Percentiles rank a stretch among this genome's conserved stretches.
Conservation (phyloP, 1,140 invertebrate species). For the Maconellicoccus hirsutus region DNA sequence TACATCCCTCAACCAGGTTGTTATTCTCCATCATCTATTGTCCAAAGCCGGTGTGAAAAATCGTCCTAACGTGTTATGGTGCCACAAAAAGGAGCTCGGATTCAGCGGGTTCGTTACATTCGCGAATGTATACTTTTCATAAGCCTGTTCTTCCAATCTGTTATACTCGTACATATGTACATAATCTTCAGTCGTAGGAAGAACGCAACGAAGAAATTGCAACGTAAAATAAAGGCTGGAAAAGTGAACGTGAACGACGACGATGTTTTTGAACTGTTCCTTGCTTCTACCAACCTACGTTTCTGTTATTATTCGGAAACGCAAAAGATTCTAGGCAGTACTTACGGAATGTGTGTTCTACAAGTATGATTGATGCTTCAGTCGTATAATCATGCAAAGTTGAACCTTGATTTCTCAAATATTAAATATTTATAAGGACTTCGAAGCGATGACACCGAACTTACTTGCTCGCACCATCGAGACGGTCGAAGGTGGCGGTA, state of each 20-base stretch:
- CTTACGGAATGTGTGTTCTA: conserved; percentile 92
- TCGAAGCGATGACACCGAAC: conserved; percentile 98
- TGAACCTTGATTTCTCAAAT: neutral
- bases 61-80: conserved; percentile 90
- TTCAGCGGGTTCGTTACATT: conserved; percentile 62
- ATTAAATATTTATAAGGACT: conserved; percentile 57
- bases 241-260: conserved; percentile 88
- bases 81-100: conserved; percentile 94
- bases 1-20: too few species aligned
- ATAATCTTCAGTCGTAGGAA: conserved; percentile 64
- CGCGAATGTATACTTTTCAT: neutral
- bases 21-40: conserved; percentile 94
- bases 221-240: conserved; percentile 79
- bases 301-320: conserved; percentile 98
- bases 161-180: neutral
- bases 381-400: neutral
- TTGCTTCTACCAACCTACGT: conserved; percentile 90
- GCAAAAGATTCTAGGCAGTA: conserved; percentile 94
- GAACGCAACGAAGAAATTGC: conserved; percentile 77
- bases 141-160: neutral
- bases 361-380: conserved; percentile 48
- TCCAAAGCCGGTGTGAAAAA: conserved; percentile 86
- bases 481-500: conserved; percentile 95
- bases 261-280: conserved; percentile 93
- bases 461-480: conserved; percentile 92